Base-by-base conservation (phyloP, 2,113 vertebrate genomes). In the Proteles cristata region DNA sequence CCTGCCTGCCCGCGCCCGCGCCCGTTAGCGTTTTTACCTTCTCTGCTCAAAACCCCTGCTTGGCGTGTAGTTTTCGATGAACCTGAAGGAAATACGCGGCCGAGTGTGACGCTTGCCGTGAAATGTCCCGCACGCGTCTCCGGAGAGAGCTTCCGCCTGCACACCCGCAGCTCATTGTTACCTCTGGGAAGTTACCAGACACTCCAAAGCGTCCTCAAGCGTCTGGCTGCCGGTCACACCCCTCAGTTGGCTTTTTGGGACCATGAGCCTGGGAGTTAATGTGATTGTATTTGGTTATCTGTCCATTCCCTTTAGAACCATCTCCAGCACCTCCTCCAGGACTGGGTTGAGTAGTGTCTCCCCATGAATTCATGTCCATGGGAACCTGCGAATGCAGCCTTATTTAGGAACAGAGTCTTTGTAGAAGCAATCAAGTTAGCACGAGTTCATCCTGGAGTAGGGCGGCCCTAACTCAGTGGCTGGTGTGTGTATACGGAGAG, bases 191-290 rank as follows among this genome's bases (percentile, higher is more conserved):
- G 11, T 2, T 4, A 4, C 7, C 17, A 4, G 35, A 3, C 31
- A 23, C 25, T 31, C 58, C 73, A 1, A 2, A 26, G 10, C 4
- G 65, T 10, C 33, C 0, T 15, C 23, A 21, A 17, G 33, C n/a
- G 0, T 7, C 4, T 0, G 26, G 43, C 7, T 11, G 71, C 9
- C 5, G 25, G n/a, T 71, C 17, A 7, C 14, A 2, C 61, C 43
- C 55, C 21, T 31, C 55, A 23, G 15, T 12, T 10, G 63, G 35
- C 11, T 17, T 55, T 31, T 74, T 14, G 28, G 65, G 39, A 21
- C 79, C 65, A 19, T 68, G 69, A 71, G 4, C 43, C 16, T 25
- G 69, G 11, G 63, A 12, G 23, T 11, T 26, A 23, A 1, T 6
- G 39, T 15, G 31, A 84, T n/a, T 77, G 16, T 7, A 0, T 0